A percentile compares a stretch with the other conserved stretches of the same genome.
phyloP scores from a whole-genome alignment of 2,113 vertebrate genomes.

The Crotalus tigris region DNA sequence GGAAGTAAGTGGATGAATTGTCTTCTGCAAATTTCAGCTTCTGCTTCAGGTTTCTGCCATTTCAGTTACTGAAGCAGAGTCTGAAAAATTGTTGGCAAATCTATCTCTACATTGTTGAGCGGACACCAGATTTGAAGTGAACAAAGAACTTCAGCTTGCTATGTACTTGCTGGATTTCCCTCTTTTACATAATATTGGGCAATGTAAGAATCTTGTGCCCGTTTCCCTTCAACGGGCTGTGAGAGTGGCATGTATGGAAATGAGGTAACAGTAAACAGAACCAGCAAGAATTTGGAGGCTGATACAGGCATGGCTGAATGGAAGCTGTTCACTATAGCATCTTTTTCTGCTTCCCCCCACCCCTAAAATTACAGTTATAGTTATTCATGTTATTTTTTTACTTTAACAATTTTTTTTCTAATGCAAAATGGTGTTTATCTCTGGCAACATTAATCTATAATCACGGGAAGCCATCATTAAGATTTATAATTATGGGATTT shows the following conservation, averaged over 20 bases:
- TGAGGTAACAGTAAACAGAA: not conserved
- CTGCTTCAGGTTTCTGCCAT: not conserved
- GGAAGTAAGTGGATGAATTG: not conserved
- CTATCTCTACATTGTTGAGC: not conserved
- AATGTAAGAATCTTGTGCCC: not conserved
- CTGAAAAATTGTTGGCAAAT: not conserved
- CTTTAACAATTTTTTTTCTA: not conserved
- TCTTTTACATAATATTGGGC: not conserved
- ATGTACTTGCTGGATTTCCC: not conserved
- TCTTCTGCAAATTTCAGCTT: not conserved
- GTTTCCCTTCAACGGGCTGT: not conserved
- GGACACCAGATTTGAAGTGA: too few species aligned
- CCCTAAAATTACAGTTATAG: not conserved
- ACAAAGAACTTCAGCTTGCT: not conserved
- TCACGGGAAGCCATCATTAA: not conserved
- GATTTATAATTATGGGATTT: not conserved
- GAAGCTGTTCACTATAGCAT: not conserved
- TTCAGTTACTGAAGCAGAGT: not conserved
- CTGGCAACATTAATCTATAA: not conserved
- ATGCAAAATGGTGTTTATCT: not conserved
- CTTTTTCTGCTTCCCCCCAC: not conserved
- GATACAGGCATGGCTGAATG: not conserved
- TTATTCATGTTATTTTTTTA: not conserved
- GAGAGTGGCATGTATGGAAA: not conserved
- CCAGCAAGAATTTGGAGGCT: not conserved